Evolutionary conservation across 2,888 invertebrate genomes (phyloP).

Genomic region (Eurytoma adleriae): DNA sequence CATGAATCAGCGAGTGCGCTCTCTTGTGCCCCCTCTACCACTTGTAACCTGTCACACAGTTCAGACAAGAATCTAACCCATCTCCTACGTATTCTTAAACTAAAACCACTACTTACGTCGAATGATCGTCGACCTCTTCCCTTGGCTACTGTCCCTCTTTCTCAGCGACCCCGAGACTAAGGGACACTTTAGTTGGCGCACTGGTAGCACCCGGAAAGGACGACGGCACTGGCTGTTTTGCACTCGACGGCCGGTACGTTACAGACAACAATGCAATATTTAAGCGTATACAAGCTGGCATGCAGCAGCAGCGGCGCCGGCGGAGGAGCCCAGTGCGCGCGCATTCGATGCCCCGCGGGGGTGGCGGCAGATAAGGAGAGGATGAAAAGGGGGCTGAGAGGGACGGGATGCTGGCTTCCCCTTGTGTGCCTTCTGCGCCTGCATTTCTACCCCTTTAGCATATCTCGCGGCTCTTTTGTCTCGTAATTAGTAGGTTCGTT

Average conservation of each 20-base stretch:
- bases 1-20: too few species aligned
- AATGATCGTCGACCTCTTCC: conserved; percentile 5
- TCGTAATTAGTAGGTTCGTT: background rate
- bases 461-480: background rate
- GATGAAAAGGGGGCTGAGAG: conserved; percentile 22
- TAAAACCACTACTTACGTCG: conserved; percentile 17
- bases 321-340: conserved; percentile 63
- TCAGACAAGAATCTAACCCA: background rate
- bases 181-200: background rate
- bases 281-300: conserved; percentile 72
- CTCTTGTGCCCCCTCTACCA: too few species aligned
- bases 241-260: conserved; percentile 63
- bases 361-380: conserved; percentile 55
- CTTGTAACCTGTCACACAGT: too few species aligned
- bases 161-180: background rate
- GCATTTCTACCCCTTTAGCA: background rate
- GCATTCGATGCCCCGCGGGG: conserved; percentile 57
- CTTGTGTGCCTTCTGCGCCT: conserved; percentile 12
- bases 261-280: conserved; percentile 76
- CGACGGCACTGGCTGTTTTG: conserved; percentile 1
- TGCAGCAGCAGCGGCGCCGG: conserved; percentile 60
- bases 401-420: conserved; percentile 19
- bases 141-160: background rate
- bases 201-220: too few species aligned
- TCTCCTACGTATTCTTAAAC: background rate